Conservation (phyloP, 2,888 invertebrate species). For the Hartigia nigra region DNA sequence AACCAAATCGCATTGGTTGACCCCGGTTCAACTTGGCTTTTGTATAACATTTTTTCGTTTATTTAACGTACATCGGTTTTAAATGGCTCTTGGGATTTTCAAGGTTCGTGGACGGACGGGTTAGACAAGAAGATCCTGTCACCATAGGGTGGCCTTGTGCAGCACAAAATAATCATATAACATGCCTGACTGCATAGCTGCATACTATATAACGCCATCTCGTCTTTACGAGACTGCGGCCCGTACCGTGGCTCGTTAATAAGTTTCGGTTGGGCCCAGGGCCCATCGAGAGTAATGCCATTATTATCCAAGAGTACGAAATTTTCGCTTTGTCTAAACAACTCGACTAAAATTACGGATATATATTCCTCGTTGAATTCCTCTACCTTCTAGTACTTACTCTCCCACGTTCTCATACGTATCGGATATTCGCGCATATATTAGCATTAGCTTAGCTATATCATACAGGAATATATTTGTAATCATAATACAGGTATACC, state of each 20-base stretch:
- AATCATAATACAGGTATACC: background rate
- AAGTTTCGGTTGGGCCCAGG: background rate
- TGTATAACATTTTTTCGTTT: conserved; percentile 40
- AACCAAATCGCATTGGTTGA: conserved; percentile 30
- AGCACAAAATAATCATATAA: conserved; percentile 59
- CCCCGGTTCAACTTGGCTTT: conserved; percentile 32
- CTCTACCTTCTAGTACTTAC: background rate
- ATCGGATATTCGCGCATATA: background rate
- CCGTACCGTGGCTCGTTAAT: conserved; percentile 1
- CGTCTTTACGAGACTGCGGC: conserved; percentile 1
- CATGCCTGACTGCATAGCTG: conserved; percentile 58
- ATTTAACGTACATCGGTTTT: conserved; percentile 24
- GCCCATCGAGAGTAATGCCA: background rate
- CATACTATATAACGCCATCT: conserved; percentile 49
- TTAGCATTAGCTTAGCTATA: background rate
- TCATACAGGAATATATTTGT: background rate
- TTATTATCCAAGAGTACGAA: background rate
- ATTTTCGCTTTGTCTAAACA: background rate
- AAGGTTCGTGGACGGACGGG: conserved; percentile 35
- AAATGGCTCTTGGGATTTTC: conserved; percentile 26
- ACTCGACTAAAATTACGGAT: background rate
- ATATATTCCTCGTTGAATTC: background rate
- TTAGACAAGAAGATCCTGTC: conserved; percentile 51
- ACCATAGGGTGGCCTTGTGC: conserved; percentile 58
- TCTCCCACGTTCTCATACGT: background rate